Evolutionary conservation across 2,888 invertebrate species (phyloP), one percentile per base, ranked within the genome.

Genomic region (Conops quadrifasciatus): DNA sequence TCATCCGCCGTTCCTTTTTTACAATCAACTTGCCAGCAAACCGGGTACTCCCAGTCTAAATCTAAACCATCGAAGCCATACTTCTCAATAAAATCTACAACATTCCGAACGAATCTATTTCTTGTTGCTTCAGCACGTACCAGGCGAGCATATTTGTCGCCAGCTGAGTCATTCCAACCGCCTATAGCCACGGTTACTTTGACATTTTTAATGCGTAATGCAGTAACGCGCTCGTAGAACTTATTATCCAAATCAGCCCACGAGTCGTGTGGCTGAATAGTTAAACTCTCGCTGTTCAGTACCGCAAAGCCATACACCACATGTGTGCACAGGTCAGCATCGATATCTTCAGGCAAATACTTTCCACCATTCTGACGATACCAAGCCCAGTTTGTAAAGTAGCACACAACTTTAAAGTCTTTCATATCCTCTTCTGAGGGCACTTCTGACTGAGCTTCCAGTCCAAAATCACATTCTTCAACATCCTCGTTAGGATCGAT

Each of bases 311-410:
- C 96, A 80, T 96, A 97, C 16, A 97, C 91, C 70, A 97, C 91
- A 81, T 97, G 97, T 0, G 96, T 94, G 80, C 97, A 97, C 9
- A 96, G 88, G 60, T 93, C 90, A 0, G 93, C 89, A 81, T 96
- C 93, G 62, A 96, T 94, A 80, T 96, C 91, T 73, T 90, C 91
- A 0, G 95, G 95, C 19, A 93, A 84, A 80, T 90, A 95, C 84
- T 94, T 94, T 24, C 94, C 95, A 71, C 90, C 88, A 0, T 91
- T 92, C 79, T 93, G 94, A 76, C 95, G 91, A 85, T 96, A 96
- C 94, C 95, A 96, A 30, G 96, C 94, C 96, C 96, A 96, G 81
- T 96, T 96, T 0, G 95, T 95, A 83, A 95, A 96, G 82, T 96
- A 96, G 80, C 96, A 96, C 4, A 96, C 91, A 0, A 95, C 91